phyloP scores from a whole-genome alignment of 2,888 invertebrate genomes.

The Iphiclides podalirius region DNA sequence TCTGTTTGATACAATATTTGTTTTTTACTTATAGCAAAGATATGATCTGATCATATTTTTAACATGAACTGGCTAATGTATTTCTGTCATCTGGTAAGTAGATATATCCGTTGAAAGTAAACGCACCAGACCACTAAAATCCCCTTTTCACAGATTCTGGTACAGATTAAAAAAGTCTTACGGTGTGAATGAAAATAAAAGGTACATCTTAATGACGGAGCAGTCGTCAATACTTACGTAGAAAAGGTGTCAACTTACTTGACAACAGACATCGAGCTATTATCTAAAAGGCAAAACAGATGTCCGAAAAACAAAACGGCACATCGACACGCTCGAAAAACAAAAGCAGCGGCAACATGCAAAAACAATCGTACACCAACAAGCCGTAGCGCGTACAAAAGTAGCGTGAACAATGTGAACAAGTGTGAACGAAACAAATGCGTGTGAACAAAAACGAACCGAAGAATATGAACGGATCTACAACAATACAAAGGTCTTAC shows the following conservation, averaged over 20 bases:
- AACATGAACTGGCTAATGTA: too few relatives aligned
- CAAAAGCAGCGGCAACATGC: conserved; percentile 2
- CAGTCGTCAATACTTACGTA: conserved; percentile 1
- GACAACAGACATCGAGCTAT: background rate
- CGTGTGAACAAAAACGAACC: conserved; percentile 9
- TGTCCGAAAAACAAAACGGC: background rate
- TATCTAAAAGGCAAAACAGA: background rate
- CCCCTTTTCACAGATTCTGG: too few relatives aligned
- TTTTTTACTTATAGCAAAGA: too few relatives aligned
- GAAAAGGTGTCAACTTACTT: background rate
- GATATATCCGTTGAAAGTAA: too few relatives aligned
- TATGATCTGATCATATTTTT: too few relatives aligned
- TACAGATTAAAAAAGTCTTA: too few relatives aligned
- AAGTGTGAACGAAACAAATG: background rate
- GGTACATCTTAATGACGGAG: conserved; percentile 6
- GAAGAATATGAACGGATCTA: background rate
- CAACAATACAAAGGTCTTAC: background rate
- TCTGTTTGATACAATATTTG: too few relatives aligned
- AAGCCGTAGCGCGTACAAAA: conserved; percentile 8
- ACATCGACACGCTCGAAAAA: background rate
- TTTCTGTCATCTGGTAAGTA: too few relatives aligned
- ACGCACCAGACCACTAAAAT: too few relatives aligned
- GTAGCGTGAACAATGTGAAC: conserved; percentile 11
- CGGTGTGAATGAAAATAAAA: too few relatives aligned
- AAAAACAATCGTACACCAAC: conserved; percentile 11